phyloP scores from a whole-genome alignment of 1,140 invertebrate species.

The Pentalonia nigronervosa region DNA sequence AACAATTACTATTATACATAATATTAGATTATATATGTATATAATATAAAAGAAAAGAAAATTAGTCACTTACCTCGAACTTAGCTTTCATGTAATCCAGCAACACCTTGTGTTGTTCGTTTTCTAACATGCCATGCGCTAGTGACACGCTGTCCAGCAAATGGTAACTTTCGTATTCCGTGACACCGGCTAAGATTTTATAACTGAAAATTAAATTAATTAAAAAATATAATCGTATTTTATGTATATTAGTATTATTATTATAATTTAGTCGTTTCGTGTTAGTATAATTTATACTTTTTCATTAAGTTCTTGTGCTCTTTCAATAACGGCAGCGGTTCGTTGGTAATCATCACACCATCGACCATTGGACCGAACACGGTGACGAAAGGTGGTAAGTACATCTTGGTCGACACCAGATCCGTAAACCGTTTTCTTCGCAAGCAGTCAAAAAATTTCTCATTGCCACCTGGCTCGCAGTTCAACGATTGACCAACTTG shows the following conservation, averaged over 20 bases:
- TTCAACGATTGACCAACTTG: constrained; percentile 82
- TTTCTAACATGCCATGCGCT: constrained; percentile 79
- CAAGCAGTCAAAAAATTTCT: constrained; percentile 70
- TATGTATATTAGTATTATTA: background rate
- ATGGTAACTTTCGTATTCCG: constrained; percentile 86
- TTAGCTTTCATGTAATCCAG: constrained; percentile 75
- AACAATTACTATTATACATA: background rate
- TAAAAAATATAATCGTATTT: background rate
- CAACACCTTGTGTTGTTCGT: constrained; percentile 79
- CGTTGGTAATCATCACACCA: constrained; percentile 80
- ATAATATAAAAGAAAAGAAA: background rate
- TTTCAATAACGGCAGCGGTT: constrained; percentile 66
- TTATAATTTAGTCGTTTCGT: background rate
- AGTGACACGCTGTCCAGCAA: constrained; percentile 79
- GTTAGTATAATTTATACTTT: constrained; percentile 1
- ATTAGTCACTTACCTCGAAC: constrained; percentile 66
- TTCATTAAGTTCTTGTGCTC: constrained; percentile 35
- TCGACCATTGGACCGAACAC: constrained; percentile 84
- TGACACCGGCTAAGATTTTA: constrained; percentile 88
- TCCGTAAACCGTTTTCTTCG: constrained; percentile 72
- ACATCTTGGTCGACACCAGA: constrained; percentile 74
- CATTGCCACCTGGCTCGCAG: constrained; percentile 72
- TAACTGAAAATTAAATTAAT: constrained; percentile 68
- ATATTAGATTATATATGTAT: background rate
- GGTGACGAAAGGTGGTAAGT: constrained; percentile 73